phyloP scores from a whole-genome alignment of 2,888 invertebrate species.

The Drosophila anomalata region DNA sequence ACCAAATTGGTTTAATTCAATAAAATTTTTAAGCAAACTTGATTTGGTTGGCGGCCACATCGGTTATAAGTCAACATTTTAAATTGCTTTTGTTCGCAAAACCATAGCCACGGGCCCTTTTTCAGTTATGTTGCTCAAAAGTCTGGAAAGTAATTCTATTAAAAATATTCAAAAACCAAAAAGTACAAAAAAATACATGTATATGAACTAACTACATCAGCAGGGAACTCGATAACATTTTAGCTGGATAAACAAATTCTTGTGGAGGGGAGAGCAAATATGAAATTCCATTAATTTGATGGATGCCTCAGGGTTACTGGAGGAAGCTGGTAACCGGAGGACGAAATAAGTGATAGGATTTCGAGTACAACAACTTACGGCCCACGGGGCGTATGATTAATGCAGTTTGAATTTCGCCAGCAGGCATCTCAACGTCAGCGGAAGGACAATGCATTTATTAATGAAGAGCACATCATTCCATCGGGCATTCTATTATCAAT shows the following conservation, averaged over 20 bases:
- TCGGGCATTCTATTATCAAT: conserved; percentile 2
- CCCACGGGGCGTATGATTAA: conserved; percentile 61
- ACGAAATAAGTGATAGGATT: conserved; percentile 21
- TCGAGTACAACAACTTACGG: conserved; percentile 28
- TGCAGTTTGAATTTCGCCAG: conserved; percentile 41
- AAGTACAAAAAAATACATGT: neutral
- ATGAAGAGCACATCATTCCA: conserved; percentile 23
- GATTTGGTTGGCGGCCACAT: conserved; percentile 21
- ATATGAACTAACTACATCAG: conserved; percentile 38
- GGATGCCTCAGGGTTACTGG: conserved; percentile 33
- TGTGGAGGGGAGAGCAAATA: conserved; percentile 46
- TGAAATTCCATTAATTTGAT: conserved; percentile 68
- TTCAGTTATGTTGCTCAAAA: conserved; percentile 48
- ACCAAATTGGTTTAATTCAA: conserved; percentile 71
- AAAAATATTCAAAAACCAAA: conserved; percentile 34
- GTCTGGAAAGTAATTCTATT: conserved; percentile 68
- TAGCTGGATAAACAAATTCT: conserved; percentile 52
- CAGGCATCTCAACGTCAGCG: conserved; percentile 18
- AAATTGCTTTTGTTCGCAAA: conserved; percentile 50
- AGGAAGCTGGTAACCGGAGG: too few species aligned
- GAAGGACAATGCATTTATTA: conserved; percentile 44
- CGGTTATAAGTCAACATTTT: conserved; percentile 69
- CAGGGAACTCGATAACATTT: conserved; percentile 53
- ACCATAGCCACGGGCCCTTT: conserved; percentile 39
- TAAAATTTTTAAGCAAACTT: conserved; percentile 51